Evolutionary conservation across 2,888 invertebrate genomes (phyloP), one percentile per base, ranked within the genome.

Genomic region (Campoplex nolae): DNA sequence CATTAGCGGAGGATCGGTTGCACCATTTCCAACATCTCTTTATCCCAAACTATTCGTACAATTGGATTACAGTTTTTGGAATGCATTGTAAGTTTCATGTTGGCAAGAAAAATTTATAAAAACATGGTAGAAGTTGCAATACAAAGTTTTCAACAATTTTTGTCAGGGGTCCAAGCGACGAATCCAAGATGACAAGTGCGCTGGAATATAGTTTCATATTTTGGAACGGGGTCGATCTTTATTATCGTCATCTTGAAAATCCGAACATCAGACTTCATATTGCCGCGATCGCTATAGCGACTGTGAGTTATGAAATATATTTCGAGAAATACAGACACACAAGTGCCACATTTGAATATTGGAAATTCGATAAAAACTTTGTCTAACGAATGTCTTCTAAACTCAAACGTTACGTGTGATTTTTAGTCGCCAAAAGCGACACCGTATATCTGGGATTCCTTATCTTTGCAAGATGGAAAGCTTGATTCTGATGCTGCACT

Each of bases 181-280:
- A 8, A 3, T 9, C 6, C 11, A 58, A 9, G 11, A 18, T 68
- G 38, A 16, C 9, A 42, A 32, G 9, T 42, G 42, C n/a, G n/a
- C 9, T 68, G 68, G 9, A 9, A 9, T 68, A 78, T 18, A 28
- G 28, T 8, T 78, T 78, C 16, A 38, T 68, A 3, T 78, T 45
- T 78, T 68, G 68, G 68, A 68, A 68, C 42, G 68, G 68, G 0
- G 68, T 68, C 11, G 68, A 68, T 23, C 35, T 68, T 3, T n/a
- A n/a, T 1, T 68, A n/a, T 42, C 68, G 68, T 68, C 23, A n/a
- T 42, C n/a, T 68, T 32, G 68, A 42, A 11, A 42, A 68, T 38
- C 68, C 68, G 9, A 68, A 42, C 38, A 4, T 68, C 6, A 68
- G 38, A n/a, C 11, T 68, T 3, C n/a, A 68, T 4, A 68, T 68